Percentiles rank a stretch among this genome's conserved stretches.
These are phyloP conservation scores for Blastobasis adustella DNA, from an alignment of 2,888 invertebrate species.

Conservation along the genomic window DNA sequence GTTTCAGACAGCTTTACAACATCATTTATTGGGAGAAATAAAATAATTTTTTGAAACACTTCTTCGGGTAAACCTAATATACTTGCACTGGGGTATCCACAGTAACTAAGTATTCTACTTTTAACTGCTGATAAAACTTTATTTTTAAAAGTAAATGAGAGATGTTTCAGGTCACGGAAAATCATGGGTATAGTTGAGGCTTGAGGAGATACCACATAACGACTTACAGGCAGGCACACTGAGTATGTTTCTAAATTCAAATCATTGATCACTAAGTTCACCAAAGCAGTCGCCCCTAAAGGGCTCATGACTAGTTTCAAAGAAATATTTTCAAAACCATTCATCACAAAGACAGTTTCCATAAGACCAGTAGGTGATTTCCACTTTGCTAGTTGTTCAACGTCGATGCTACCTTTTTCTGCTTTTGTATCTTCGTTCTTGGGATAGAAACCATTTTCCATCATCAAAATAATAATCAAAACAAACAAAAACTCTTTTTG, in stretches of 20 bases:
- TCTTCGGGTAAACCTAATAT: slow-evolving; percentile 62
- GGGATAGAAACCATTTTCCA: slow-evolving; percentile 54
- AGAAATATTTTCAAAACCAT: slow-evolving; percentile 34
- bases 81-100: slow-evolving; percentile 64
- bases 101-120: slow-evolving; percentile 61
- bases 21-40: slow-evolving; percentile 36
- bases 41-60: slow-evolving; percentile 43
- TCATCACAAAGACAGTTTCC: slow-evolving; percentile 40
- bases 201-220: slow-evolving; percentile 51
- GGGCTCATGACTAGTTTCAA: slow-evolving; percentile 52
- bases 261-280: slow-evolving; percentile 47
- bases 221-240: slow-evolving; percentile 50
- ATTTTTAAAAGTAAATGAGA: slow-evolving; percentile 69
- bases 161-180: slow-evolving; percentile 57
- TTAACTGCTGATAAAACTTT: slow-evolving; percentile 70
- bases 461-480: slow-evolving; percentile 45
- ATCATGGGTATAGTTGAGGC: slow-evolving; percentile 49
- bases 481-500: slow-evolving; percentile 55
- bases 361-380: slow-evolving; percentile 36
- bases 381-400: slow-evolving; percentile 33
- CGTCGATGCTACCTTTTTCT: slow-evolving; percentile 25
- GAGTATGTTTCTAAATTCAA: slow-evolving; percentile 53
- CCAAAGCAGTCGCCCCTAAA: slow-evolving; percentile 41
- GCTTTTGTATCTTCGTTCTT: slow-evolving; percentile 25
- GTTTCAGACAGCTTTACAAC: slow-evolving; percentile 44